phyloP scores from a whole-genome alignment of 2,797 vertebrate genomes.

The Zalophus californianus region DNA sequence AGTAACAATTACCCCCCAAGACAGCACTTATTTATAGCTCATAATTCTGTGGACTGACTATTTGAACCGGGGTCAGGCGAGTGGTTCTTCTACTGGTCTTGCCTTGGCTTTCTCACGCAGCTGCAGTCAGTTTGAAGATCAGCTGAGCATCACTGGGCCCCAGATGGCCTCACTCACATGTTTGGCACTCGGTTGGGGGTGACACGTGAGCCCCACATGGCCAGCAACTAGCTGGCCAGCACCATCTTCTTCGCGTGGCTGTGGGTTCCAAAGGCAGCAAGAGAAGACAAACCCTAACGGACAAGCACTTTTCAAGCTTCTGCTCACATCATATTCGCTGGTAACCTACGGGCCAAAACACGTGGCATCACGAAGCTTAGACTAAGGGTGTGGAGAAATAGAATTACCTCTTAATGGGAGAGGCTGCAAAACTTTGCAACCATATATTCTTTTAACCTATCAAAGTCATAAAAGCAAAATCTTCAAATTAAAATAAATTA shows the following conservation, averaged over 20 bases:
- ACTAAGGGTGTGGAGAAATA: neutral
- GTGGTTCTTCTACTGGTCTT: neutral
- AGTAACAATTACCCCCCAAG: neutral
- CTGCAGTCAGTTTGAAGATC: neutral
- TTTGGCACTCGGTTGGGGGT: neutral
- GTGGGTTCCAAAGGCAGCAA: neutral
- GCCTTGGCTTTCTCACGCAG: rapidly evolving
- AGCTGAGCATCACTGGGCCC: neutral
- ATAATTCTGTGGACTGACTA: neutral
- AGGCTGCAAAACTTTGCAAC: neutral
- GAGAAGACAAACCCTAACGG: neutral
- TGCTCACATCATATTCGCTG: rapidly evolving
- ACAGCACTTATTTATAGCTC: neutral
- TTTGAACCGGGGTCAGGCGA: too few relatives aligned
- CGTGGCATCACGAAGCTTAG: neutral
- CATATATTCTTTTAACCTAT: neutral
- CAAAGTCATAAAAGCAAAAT: neutral
- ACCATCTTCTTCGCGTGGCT: neutral
- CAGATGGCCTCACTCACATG: neutral
- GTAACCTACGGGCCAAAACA: neutral
- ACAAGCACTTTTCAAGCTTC: neutral
- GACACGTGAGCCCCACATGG: rapidly evolving
- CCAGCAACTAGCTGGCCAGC: neutral
- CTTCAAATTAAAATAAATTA: neutral
- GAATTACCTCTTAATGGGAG: neutral